phyloP scores from a whole-genome alignment of 2,113 vertebrate genomes.

The Polyodon spathula region DNA sequence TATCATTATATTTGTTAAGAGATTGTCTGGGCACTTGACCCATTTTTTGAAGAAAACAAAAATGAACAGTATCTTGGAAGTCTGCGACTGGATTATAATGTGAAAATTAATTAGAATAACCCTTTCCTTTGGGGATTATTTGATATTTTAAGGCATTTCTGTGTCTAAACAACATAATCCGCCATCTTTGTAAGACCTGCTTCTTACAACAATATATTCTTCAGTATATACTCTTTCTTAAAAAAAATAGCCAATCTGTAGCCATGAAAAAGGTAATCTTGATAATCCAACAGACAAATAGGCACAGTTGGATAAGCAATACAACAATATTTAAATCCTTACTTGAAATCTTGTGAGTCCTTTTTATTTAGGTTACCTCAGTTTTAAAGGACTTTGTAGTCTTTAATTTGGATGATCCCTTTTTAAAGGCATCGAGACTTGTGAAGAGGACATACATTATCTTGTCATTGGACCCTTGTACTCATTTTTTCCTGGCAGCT shows the following conservation, averaged over 20 bases:
- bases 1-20: constrained; percentile 32
- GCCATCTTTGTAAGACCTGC: constrained; percentile 14
- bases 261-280: constrained; percentile 1
- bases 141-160: constrained; percentile 31
- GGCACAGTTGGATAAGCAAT: too few relatives aligned
- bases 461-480: too few relatives aligned
- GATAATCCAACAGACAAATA: not conserved
- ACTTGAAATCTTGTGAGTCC: too few relatives aligned
- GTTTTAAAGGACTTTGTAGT: too few relatives aligned
- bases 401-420: too few relatives aligned
- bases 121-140: constrained; percentile 40
- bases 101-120: constrained; percentile 37
- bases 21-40: constrained; percentile 53
- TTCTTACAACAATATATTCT: not conserved
- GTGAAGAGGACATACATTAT: too few relatives aligned
- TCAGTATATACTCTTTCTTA: not conserved
- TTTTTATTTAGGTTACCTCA: too few relatives aligned
- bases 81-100: constrained; percentile 51
- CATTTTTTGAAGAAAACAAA: constrained; percentile 46
- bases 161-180: constrained; percentile 35
- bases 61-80: constrained; percentile 32
- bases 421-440: too few relatives aligned
- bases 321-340: too few relatives aligned
- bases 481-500: too few relatives aligned
- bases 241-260: not conserved